Base-by-base conservation (phyloP, 2,797 vertebrate genomes). In the Lagocephalus sceleratus region DNA sequence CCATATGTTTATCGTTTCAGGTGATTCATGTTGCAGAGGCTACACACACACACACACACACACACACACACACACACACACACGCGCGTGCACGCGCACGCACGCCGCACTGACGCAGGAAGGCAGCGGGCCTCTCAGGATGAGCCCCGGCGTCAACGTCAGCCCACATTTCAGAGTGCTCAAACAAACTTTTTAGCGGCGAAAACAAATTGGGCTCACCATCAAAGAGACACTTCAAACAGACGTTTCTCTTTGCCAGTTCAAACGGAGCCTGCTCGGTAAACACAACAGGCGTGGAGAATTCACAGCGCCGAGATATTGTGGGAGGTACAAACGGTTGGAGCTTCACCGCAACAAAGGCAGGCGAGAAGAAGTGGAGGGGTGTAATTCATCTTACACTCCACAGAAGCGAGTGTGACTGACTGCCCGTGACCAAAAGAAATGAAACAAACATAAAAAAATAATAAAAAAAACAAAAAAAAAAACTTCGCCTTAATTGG, bases 201-300 rank as follows among this genome's bases (percentile, higher is more conserved):
- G 73, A 79, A 84, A 84, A 86, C 81, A 86, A 85, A 87, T 82
- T 87, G 82, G 77, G 78, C 84, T 85, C 87, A 74, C 73, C 84
- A 86, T 88, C 84, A 87, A 88, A 88, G 85, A 81, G 82, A 83
- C 82, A 79, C 81, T 78, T 83, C 70, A 84, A 88, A 84, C 83
- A 81, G 75, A 60, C 69, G 78, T 84, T 87, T 79, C 78, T 83
- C 75, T 76, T 32, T 59, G 74, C 65, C 75, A 78, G 85, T 88
- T 87, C 81, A 88, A 88, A 87, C 81, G 83, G 80, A 68, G 20
- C 54, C 64, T 10, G 80, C 57, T 68, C 58, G 62, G 81, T 83
- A n/a, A 19, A 19, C 15, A 85, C 32, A 88, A 85, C 82, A 84
- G 78, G 82, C 82, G 64, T 60, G 79, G 78, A 81, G 85, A 86